Evolutionary conservation across 1,140 invertebrate species (phyloP), one percentile per base, ranked within the genome.

Genomic region (Drosophila pallidifrons): DNA sequence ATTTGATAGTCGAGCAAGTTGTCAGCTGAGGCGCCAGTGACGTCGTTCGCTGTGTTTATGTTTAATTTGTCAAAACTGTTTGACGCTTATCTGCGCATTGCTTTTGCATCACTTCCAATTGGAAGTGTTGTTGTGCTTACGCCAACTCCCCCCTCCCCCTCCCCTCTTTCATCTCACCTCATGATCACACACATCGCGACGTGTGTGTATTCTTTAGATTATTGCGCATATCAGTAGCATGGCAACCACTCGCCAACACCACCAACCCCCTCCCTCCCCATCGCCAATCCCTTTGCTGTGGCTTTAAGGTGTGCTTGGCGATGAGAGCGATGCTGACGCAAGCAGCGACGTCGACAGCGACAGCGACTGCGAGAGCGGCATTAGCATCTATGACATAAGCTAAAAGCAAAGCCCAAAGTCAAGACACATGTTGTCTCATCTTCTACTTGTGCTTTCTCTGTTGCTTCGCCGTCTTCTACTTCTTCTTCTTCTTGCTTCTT

Each of bases 211-310:
- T 28, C 30, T 20, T 47, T 16, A 41, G 68, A 49, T 71, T 65
- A 71, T 65, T 71, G 60, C 60, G 60, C 51, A 71, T 71, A 71
- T 64, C 60, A 57, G 38, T 13, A 52, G 13, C 13, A 45, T 30
- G 38, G 32, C 28, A 46, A 20, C 28, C 11, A 35, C 10, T 15
- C 5, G n/a, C 7, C 13, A 16, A 3, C 43, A 20, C 20, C 1
- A 4, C 0, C 1, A 10, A 13, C 11, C 7, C 3, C 60, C 5
- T n/a, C 35, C 6, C 2, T 3, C 32, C 13, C 30, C 32, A 46
- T 46, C 32, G 3, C 32, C 32, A 57, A 25, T 57, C 54, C 35
- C 54, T 20, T 57, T 16, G 8, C 32, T 11, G 16, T 57, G 16
- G 16, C 30, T 20, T 46, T 45, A 67, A 67, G 43, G 65, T 68